These are phyloP conservation scores for Ylistrum balloti DNA, from an alignment of 1,140 invertebrate genomes.

Conservation along the genomic window DNA sequence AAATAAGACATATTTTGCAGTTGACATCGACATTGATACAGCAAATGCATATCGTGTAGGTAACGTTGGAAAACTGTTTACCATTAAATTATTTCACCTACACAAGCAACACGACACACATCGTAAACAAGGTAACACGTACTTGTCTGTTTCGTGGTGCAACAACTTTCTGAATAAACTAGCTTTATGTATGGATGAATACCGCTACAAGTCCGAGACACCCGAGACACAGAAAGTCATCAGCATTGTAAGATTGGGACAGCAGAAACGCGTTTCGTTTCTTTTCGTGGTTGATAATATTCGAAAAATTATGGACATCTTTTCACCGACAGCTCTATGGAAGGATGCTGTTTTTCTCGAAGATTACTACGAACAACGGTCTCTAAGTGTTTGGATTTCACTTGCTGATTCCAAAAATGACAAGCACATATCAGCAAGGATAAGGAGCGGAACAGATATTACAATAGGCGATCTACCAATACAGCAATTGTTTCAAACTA, in stretches of 20 bases:
- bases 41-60: background rate
- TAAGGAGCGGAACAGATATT: background rate
- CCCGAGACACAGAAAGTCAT: background rate
- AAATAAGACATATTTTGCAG: constrained; percentile 4
- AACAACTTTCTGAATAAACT: background rate
- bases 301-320: background rate
- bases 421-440: background rate
- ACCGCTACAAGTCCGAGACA: background rate
- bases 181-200: background rate
- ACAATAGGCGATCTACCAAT: background rate
- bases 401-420: background rate
- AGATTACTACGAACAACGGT: background rate
- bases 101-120: background rate
- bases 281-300: background rate
- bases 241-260: background rate
- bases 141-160: background rate
- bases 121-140: background rate
- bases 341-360: background rate
- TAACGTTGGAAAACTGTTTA: background rate
- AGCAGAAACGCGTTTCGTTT: background rate
- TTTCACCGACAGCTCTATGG: background rate
- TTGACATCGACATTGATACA: constrained; percentile 14
- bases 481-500: background rate
- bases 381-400: background rate
- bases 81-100: background rate